phyloP scores from a whole-genome alignment of 2,113 vertebrate genomes.

The human (Homo sapiens) region GRCh38 chr12:77570501-77571000 shows the following conservation, averaged over 20 bases:
- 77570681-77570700: neutral
- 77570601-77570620: neutral
- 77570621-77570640: neutral
- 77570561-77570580: neutral
- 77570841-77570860: neutral
- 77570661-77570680: neutral
- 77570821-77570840: neutral
- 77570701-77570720: neutral
- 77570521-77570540: neutral
- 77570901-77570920: neutral
- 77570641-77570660: neutral
- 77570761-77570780: neutral
- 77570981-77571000: neutral
- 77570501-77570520: too few species aligned
- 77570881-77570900: neutral
- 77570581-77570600: neutral
- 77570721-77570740: neutral
- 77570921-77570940: neutral
- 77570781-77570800: neutral
- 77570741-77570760: neutral
- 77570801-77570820: neutral
- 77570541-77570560: neutral
- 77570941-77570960: neutral
- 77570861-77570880: neutral
- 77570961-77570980: neutral